Evolutionary conservation across 2,797 vertebrate species (phyloP).

Genomic region (Buphagus erythrorhynchus): DNA sequence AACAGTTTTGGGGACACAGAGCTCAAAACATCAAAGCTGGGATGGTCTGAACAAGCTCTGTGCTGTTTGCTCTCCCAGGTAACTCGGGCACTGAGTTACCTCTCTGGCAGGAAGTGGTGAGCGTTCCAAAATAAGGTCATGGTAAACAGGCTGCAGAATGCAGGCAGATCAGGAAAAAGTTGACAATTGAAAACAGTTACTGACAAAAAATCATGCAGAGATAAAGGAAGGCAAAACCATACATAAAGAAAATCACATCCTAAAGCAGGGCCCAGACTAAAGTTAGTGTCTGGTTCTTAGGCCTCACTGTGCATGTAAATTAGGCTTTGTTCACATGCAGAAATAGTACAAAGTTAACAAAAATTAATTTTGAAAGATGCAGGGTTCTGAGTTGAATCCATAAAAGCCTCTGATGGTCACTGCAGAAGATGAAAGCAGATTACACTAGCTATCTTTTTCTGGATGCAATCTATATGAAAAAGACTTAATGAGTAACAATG

Average conservation of each 20-base stretch:
- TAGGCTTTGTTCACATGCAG: background rate
- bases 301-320: background rate
- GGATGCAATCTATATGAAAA: background rate
- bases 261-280: background rate
- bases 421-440: background rate
- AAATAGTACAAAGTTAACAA: background rate
- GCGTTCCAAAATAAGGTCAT: background rate
- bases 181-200: background rate
- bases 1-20: background rate
- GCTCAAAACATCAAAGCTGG: background rate
- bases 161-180: background rate
- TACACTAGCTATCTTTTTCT: background rate
- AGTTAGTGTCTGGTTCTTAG: background rate
- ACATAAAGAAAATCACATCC: background rate
- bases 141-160: background rate
- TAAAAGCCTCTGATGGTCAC: background rate
- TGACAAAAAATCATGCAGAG: background rate
- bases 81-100: background rate
- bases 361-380: background rate
- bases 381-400: background rate
- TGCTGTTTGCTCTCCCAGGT: background rate
- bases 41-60: background rate
- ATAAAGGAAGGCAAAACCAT: background rate
- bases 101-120: background rate
- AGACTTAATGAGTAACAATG: background rate